Evolutionary conservation across 2,797 vertebrate species (phyloP), one percentile per base, ranked within the genome.

Genomic region (Pseudochirops corinnae): DNA sequence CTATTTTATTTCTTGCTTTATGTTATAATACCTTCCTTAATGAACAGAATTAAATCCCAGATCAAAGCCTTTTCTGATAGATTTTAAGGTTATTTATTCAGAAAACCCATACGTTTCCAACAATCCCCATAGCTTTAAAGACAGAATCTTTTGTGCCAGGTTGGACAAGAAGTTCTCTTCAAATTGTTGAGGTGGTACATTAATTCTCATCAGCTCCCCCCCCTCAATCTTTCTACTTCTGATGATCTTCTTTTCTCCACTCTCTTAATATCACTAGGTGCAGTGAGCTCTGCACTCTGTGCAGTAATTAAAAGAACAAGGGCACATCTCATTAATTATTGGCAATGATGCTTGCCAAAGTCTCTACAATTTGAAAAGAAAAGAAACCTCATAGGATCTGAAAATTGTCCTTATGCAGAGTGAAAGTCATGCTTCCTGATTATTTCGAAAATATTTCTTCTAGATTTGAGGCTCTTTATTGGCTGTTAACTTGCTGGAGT

Each of bases 231-330:
- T n/a, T 67, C 33, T 67, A 18, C 33, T 67, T 67, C 33, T 6
- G 67, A 24, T 82, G n/a, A 82, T 1, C 31, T 74, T 62, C 60
- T 67, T 46, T 82, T 82, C 18, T 46, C n/a, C n/a, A 82, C 7
- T 82, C 6, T 74, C 21, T 13, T 82, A 13, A n/a, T 39, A 39
- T 82, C n/a, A 82, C 21, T 46, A 46, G n/a, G 24, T 74, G 21
- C 18, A 39, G 67, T 39, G 18, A 24, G n/a, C 39, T 39, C 18
- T 82, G 21, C 12, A 82, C 7, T 24, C 74, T 82, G 7, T 46
- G 6, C 13, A 91, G 93, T 82, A 62, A 91, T 93, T 58, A 91
- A 62, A 16, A 90, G 57, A 94, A 21, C 82, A 94, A 87, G 92
- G 57, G 0, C 26, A 95, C 18, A 55, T 55, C 14, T 55, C 28